Conservation (phyloP, 1,140 invertebrate species). For the Globodera ellingtonae region DNA sequence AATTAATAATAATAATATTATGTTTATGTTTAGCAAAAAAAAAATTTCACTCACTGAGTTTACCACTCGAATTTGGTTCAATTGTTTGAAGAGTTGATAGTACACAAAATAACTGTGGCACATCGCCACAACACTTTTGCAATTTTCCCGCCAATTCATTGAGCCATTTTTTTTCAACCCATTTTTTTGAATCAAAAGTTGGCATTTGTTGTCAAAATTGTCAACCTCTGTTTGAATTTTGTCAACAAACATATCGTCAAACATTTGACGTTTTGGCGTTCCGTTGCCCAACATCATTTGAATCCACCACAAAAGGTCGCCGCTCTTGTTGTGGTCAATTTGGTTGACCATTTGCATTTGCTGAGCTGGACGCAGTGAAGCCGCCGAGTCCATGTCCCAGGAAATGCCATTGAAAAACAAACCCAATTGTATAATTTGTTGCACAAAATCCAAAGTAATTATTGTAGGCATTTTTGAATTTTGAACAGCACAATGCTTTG, state of each 20-base stretch:
- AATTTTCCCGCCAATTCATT: background rate
- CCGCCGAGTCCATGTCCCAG: background rate
- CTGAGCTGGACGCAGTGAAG: background rate
- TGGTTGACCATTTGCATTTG: background rate
- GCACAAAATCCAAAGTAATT: background rate
- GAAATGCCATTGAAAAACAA: background rate
- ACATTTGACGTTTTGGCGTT: background rate
- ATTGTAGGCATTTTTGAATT: too few relatives aligned
- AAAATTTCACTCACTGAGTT: too few relatives aligned
- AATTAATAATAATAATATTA: background rate
- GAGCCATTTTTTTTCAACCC: background rate
- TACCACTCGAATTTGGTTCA: background rate
- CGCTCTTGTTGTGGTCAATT: background rate
- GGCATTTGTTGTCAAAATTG: background rate
- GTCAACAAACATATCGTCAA: background rate
- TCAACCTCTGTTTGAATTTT: background rate
- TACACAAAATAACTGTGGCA: background rate
- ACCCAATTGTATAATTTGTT: background rate
- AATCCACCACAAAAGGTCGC: background rate
- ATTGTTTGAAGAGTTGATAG: background rate
- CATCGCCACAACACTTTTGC: background rate
- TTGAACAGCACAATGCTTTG: too few relatives aligned
- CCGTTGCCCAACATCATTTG: background rate
- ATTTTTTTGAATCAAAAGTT: too few relatives aligned
- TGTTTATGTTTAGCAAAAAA: too few relatives aligned